Conservation (phyloP, 2,797 vertebrate genomes). For the Alca torda region DNA sequence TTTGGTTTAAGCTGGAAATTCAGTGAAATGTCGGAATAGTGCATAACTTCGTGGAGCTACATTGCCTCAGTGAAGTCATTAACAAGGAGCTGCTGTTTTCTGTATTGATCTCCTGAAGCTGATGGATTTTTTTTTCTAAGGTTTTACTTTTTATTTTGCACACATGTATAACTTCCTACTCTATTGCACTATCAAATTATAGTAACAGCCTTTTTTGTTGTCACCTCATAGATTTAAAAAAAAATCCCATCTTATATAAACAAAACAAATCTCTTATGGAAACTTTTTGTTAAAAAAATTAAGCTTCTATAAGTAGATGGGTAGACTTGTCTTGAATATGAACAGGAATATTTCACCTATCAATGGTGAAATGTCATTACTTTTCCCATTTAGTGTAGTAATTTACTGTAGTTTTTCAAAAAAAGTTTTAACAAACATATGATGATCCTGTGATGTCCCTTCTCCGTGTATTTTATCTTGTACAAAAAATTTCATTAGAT, state of each 20-base stretch:
- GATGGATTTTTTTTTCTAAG: background rate
- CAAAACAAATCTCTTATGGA: background rate
- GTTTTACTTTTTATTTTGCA: background rate
- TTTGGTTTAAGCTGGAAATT: background rate
- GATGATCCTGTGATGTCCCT: background rate
- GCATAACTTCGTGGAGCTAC: background rate
- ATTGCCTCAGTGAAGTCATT: background rate
- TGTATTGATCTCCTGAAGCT: background rate
- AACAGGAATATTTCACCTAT: background rate
- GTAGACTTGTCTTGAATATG: background rate
- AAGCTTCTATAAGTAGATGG: background rate
- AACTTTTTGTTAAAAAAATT: background rate
- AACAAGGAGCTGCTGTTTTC: background rate
- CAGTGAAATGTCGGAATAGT: background rate
- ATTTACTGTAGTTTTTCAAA: background rate
- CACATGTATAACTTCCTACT: background rate
- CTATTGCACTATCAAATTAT: background rate
- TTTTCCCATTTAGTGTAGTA: background rate
- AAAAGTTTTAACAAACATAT: background rate
- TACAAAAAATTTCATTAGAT: background rate
- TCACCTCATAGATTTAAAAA: background rate
- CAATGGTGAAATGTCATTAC: background rate
- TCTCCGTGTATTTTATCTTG: background rate
- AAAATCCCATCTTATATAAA: background rate
- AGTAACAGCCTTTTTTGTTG: background rate